Evolutionary conservation across 1,140 invertebrate genomes (phyloP), one percentile per base, ranked within the genome.

Genomic region (Bombus superbus): DNA sequence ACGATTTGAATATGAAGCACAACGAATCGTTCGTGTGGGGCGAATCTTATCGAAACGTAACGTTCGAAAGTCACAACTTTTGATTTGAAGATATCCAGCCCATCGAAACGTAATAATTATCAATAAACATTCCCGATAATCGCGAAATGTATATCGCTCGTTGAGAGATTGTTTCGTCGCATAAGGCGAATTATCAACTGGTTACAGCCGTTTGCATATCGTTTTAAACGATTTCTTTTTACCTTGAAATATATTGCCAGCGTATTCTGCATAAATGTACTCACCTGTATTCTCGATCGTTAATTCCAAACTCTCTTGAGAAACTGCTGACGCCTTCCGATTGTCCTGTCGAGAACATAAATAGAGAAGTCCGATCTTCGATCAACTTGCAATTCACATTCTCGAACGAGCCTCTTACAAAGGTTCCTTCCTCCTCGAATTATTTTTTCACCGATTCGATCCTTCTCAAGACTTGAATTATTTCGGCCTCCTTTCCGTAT

Each of bases 151-250:
- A 59, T 83, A 6, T 57, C 15, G 22, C 35, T 22, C 76, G 32
- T 72, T 38, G 32, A 79, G 72, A 72, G 42, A 72, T 42, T 53
- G 15, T 9, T 4, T 22, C 10, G 35, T 85, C 64, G 42, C 83
- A 77, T 66, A 85, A 85, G 42, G 10, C 5, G 0, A 40, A n/a
- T 15, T 32, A 68, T 80, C 32, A n/a, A 53, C 62, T 6, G 53
- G 15, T 32, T 44, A n/a, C 15, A 25, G n/a, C 3, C n/a, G 2
- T 5, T 35, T 18, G 22, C 8, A 28, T 28, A 59, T 62, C 57
- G 32, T 8, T 11, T 22, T 3, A 40, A 25, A 82, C 1, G 22
- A 64, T 72, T 81, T 53, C 18, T 53, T 22, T 47, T 35, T 25
- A 4, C 10, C 25, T 15, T 1, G 3, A 57, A 11, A 1, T 11